Evolutionary conservation across 2,888 invertebrate species (phyloP).

Genomic region (Stenurella melanura): DNA sequence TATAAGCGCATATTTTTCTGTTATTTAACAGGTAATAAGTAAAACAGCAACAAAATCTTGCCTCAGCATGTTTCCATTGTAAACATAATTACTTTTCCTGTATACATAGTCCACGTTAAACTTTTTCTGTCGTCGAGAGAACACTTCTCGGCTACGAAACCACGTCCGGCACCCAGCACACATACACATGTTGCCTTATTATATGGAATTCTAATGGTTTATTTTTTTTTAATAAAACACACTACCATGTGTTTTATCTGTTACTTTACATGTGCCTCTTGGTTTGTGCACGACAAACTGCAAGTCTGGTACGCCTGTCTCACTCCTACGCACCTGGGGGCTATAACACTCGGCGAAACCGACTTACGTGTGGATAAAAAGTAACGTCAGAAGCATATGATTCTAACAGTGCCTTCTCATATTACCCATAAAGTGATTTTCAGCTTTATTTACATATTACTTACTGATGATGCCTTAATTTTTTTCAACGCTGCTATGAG

Average conservation of each 20-base stretch:
- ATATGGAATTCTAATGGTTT: slow-evolving; percentile 49
- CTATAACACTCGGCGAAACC: neutral
- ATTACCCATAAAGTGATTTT: slow-evolving; percentile 45
- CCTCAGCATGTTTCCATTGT: too few species aligned
- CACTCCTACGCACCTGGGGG: slow-evolving; percentile 29
- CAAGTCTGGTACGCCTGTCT: slow-evolving; percentile 37
- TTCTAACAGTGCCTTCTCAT: slow-evolving; percentile 40
- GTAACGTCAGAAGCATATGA: neutral
- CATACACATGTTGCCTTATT: slow-evolving; percentile 23
- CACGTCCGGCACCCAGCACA: slow-evolving; percentile 5
- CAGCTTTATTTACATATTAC: slow-evolving; percentile 33
- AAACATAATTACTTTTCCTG: too few species aligned
- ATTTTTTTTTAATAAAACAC: slow-evolving; percentile 52
- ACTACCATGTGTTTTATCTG: slow-evolving; percentile 49
- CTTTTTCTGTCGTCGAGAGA: too few species aligned
- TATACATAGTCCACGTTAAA: too few species aligned
- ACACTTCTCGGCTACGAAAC: neutral
- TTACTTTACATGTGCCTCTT: slow-evolving; percentile 48
- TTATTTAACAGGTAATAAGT: too few species aligned
- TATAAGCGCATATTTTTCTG: too few species aligned
- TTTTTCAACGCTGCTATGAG: slow-evolving; percentile 18
- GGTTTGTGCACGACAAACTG: slow-evolving; percentile 10
- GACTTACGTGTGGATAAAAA: slow-evolving; percentile 12
- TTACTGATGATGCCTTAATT: slow-evolving; percentile 20
- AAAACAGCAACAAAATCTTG: too few species aligned